Evolutionary conservation across 35 echinoderm and acorn worm species (phyloP), one percentile per base, ranked within the genome.

Genomic region (Ophiothrix spiculata): DNA sequence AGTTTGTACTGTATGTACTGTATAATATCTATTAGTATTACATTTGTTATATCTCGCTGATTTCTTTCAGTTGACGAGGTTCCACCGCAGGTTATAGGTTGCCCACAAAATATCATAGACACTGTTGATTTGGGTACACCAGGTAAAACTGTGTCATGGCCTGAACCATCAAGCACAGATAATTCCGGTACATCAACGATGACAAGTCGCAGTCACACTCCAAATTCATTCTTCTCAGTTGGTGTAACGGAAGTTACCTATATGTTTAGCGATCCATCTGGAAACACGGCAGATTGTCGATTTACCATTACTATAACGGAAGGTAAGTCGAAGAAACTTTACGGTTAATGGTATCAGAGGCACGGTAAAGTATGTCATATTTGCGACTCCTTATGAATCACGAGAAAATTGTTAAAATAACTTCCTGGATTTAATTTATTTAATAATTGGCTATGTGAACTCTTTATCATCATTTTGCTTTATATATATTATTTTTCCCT

Each of bases 241-340:
- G 89, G 89, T 2, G 38, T 33, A 33, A 91, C 90, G 28, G n/a
- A 11, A 54, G 90, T 91, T 17, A 91, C 83, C 0, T 93, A 93
- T 36, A 81, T 39, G 19, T 88, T 89, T 74, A 88, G 36, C 36
- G 91, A 93, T 37, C 40, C 73, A 37, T 87, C 86, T 33, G 91
- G 86, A 10, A 93, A 93, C 36, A 35, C n/a, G 34, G 91, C 91
- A 0, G 76, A 32, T 23, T 93, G 91, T 37, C 41, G 73, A 19
- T 93, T 93, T 80, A 76, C 56, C 34, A 77, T 93, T 38, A 85
- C 40, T 6, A 36, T 93, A 10, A 79, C 60, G 11, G 39, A 45
- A 32, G 33, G 37, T 38, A 80, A 32, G 37, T 80, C 34, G 73
- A 33, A 75, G 4, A 2, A 75, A 33, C 8, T 4, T 2, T 75